Base-by-base conservation (phyloP, 2,113 vertebrate genomes). In the Puntigrus tetrazona region DNA sequence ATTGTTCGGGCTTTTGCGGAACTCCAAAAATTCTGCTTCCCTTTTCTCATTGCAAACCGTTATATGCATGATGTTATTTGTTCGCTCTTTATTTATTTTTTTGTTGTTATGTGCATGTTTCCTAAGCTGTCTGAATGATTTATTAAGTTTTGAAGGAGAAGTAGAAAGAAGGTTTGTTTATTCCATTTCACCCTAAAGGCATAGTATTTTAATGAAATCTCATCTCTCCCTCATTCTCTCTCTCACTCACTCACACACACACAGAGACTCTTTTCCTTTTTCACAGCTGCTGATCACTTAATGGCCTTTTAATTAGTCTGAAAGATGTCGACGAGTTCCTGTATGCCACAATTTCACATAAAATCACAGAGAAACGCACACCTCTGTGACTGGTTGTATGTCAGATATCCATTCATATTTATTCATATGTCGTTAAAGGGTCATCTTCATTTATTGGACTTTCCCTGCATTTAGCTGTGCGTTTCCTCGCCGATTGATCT, bases 251-350 rank as follows among this genome's bases (percentile, higher is more conserved):
- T 22, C 52, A 55, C 52, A 22, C 50, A 55, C 18, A 55, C 50
- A 45, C 43, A 45, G 11, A 45, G 29, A 4, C 20, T 7, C 55
- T 25, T 31, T 65, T 69, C 31, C 61, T 45, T 82, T 76, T 67
- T 25, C 63, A 72, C 61, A 78, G 79, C 85, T 82, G 72, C 85
- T 77, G 70, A 82, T 87, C 78, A 63, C 78, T 55, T 78, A 74
- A 85, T 85, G 55, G 65, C 31, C 31, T 67, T 76, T 78, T 78
- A 78, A 82, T 85, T 78, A 74, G 59, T 69, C 61, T 22, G 22
- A 76, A 61, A 4, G 34, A 67, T 63, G 69, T 63, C 34, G 52
- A 85, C 50, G 45, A 76, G 31, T 59, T 6, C 61, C 29, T 41
- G 34, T 52, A 43, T 82, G 73, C 78, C 61, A 43, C 52, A 20